Conservation (phyloP, 64 coral and sea anemone species). For the Pocillopora damicornis region DNA sequence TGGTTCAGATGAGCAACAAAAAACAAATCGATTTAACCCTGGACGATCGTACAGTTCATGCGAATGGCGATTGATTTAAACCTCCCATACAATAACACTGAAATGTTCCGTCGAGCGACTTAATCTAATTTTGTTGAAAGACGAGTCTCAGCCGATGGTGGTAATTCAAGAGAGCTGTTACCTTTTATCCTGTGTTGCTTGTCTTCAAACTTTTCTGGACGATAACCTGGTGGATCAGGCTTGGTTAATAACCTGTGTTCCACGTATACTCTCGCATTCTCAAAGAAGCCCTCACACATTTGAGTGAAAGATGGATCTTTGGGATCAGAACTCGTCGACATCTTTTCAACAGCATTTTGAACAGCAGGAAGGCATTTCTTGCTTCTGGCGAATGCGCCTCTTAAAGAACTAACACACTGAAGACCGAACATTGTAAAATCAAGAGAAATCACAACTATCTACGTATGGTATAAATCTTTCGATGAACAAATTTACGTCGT, state of each 20-base stretch:
- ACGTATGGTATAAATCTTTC: not conserved
- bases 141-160: too few species aligned
- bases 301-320: conserved; percentile 75
- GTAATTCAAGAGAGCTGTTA: not conserved
- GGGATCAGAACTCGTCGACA: conserved; percentile 25
- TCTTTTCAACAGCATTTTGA: conserved; percentile 4
- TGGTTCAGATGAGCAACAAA: too few species aligned
- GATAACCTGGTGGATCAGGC: conserved; percentile 79
- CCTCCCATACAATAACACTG: too few species aligned
- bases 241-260: conserved; percentile 84
- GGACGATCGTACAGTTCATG: too few species aligned
- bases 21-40: too few species aligned
- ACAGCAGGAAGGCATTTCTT: conserved; percentile 16
- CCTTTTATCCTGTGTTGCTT: conserved; percentile 84
- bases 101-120: too few species aligned
- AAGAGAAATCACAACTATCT: not conserved
- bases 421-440: not conserved
- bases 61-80: too few species aligned
- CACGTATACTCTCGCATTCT: conserved; percentile 81
- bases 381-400: not conserved
- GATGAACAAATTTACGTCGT: not conserved
- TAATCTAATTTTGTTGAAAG: too few species aligned
- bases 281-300: conserved; percentile 92
- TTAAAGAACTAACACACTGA: not conserved
- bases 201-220: conserved; percentile 55